A percentile compares a stretch with the other conserved stretches of the same genome.
These are phyloP conservation scores for Bradypodion ventrale DNA, from an alignment of 2,797 vertebrate genomes.

Conservation along the genomic window DNA sequence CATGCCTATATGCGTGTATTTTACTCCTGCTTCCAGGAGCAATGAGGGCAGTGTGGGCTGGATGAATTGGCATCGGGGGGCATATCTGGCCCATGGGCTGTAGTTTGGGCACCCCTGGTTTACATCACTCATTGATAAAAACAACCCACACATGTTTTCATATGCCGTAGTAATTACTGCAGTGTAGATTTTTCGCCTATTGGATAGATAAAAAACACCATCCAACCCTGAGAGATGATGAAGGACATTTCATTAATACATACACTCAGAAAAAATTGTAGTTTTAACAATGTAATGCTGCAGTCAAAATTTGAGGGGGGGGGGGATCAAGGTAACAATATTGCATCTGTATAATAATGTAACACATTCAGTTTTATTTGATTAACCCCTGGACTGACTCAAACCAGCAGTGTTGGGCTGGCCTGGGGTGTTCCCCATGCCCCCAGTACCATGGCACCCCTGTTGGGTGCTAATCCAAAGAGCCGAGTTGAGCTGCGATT, in stretches of 20 bases:
- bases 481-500: no score
- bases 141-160: not conserved
- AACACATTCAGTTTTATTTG: not conserved
- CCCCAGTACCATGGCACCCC: no score
- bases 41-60: no score
- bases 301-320: conserved; percentile 37
- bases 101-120: no score
- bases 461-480: no score
- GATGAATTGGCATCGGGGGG: no score
- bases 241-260: not conserved
- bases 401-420: no score
- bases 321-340: conserved; percentile 15
- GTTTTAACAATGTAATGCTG: conserved; percentile 25
- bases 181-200: conserved; percentile 20
- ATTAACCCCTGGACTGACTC: not conserved
- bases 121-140: conserved; percentile 47
- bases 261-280: conserved; percentile 30
- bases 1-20: no score
- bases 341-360: conserved; percentile 43
- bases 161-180: fast-evolving
- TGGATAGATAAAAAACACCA: conserved; percentile 5
- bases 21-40: no score
- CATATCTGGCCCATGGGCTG: no score
- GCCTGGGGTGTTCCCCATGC: no score
- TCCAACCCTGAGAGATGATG: conserved; percentile 5